phyloP scores from a whole-genome alignment of 1,140 invertebrate genomes.

The Apis cerana region DNA sequence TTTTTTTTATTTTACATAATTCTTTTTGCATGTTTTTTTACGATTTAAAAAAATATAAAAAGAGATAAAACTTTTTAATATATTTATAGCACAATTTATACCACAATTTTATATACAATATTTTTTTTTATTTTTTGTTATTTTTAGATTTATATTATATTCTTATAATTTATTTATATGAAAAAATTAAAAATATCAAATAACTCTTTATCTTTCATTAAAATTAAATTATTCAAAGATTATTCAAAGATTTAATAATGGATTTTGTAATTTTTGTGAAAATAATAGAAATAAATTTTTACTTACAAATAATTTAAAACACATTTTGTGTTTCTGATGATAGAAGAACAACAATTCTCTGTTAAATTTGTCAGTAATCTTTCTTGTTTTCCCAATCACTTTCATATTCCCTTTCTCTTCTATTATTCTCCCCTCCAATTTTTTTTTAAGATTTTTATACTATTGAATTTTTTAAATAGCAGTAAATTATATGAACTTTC shows the following conservation, averaged over 20 bases:
- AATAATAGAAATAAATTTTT: not conserved
- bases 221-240: not conserved
- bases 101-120: no score
- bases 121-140: no score
- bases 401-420: constrained; percentile 18
- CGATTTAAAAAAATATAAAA: no score
- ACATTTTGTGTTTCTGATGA: constrained; percentile 1
- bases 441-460: not conserved
- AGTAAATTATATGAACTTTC: not conserved
- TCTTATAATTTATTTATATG: no score
- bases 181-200: no score
- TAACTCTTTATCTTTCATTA: no score
- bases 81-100: no score
- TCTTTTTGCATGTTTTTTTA: no score
- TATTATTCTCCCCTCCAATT: not conserved
- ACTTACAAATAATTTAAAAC: constrained; percentile 26
- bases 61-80: no score
- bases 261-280: not conserved
- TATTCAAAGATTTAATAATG: not conserved
- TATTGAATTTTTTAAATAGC: not conserved
- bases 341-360: not conserved
- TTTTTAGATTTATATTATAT: no score
- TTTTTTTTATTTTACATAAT: no score
- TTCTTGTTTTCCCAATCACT: not conserved
- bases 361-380: not conserved